These are phyloP conservation scores for Euleptes europaea DNA, from an alignment of 2,113 vertebrate species.

Conservation along the genomic window DNA sequence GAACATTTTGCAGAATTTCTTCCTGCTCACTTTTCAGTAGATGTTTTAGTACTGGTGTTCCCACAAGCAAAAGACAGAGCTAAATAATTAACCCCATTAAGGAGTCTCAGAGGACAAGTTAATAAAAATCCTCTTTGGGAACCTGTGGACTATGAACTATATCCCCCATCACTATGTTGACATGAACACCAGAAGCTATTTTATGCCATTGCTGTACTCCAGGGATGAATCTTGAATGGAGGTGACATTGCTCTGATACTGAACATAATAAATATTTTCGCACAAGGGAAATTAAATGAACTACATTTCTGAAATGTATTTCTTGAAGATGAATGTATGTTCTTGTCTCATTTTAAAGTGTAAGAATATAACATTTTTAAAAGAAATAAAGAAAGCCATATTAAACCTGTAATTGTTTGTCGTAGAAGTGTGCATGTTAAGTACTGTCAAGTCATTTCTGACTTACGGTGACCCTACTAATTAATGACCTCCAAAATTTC, in stretches of 20 bases:
- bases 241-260: background rate
- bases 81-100: slow-evolving; percentile 67
- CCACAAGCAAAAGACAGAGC: slow-evolving; percentile 39
- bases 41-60: slow-evolving; percentile 11
- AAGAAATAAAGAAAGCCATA: rapidly evolving
- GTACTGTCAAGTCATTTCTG: no score
- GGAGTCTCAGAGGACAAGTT: slow-evolving; percentile 44
- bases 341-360: rapidly evolving
- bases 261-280: rapidly evolving
- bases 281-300: background rate
- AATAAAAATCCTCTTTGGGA: slow-evolving; percentile 35
- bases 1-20: background rate
- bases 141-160: slow-evolving; percentile 19
- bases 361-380: background rate
- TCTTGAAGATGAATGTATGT: background rate
- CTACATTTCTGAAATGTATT: background rate
- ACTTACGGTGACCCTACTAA: no score
- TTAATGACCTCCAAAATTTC: no score
- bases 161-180: rapidly evolving
- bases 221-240: background rate
- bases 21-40: slow-evolving; percentile 30
- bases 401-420: background rate
- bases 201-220: rapidly evolving
- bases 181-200: slow-evolving; percentile 25
- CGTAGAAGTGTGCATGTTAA: background rate